Conservation (phyloP, 2,113 vertebrate genomes). For the Petaurus breviceps region DNA sequence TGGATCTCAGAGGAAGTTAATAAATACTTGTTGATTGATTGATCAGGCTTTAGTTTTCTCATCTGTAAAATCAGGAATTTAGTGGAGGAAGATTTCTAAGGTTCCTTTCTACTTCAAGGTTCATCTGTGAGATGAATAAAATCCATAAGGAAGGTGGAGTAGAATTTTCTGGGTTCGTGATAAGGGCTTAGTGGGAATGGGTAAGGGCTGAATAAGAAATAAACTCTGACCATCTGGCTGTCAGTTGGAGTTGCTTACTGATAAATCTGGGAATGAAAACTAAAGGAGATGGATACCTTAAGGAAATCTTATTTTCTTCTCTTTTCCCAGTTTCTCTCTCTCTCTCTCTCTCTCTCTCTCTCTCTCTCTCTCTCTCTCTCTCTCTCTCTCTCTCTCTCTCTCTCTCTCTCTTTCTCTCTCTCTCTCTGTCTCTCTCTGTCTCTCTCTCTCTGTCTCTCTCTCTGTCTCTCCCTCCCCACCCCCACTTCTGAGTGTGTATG, state of each 20-base stretch:
- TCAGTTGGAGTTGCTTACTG: neutral
- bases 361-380: neutral
- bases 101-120: neutral
- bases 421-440: too few relatives aligned
- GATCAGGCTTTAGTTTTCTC: neutral
- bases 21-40: neutral
- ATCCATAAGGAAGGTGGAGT: neutral
- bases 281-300: neutral
- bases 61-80: neutral
- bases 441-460: too few relatives aligned
- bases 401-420: neutral
- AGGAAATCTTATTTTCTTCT: neutral
- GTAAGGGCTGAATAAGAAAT: neutral
- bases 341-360: neutral
- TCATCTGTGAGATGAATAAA: neutral
- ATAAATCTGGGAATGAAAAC: neutral
- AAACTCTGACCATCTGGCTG: neutral
- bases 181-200: neutral
- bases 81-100: neutral
- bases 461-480: neutral
- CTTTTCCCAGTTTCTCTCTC: neutral
- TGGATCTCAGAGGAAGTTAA: neutral
- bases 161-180: neutral
- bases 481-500: neutral
- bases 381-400: neutral